Percentiles rank a stretch among this genome's conserved stretches.
These are phyloP conservation scores for Ageneiosus marmoratus DNA, from an alignment of 2,113 vertebrate genomes.

Conservation along the genomic window DNA sequence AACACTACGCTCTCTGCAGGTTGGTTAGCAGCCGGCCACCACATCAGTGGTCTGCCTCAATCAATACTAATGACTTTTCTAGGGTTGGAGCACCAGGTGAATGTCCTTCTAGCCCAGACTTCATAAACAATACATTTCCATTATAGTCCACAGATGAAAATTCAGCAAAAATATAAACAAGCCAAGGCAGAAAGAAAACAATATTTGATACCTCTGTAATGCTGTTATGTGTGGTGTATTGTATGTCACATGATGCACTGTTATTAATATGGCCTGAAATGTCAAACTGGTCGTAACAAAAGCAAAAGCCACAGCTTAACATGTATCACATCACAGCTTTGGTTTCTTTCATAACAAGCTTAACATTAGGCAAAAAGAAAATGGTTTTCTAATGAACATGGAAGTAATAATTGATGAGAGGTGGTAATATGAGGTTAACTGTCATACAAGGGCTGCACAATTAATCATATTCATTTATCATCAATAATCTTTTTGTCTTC, in stretches of 20 bases:
- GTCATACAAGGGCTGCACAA: not conserved
- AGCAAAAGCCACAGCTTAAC: not conserved
- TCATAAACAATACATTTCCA: constrained; percentile 76
- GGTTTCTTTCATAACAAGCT: not conserved
- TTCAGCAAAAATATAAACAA: constrained; percentile 40
- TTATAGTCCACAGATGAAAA: constrained; percentile 62
- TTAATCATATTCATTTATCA: not conserved
- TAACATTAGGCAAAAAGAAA: not conserved
- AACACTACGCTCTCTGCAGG: constrained; percentile 49
- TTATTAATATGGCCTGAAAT: constrained; percentile 25
- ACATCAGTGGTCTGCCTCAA: constrained; percentile 65
- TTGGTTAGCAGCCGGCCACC: constrained; percentile 60
- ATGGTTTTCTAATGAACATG: not conserved
- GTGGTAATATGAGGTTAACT: not conserved
- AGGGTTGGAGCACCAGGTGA: constrained; percentile 58
- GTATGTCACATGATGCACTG: constrained; percentile 14
- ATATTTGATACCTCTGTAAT: constrained; percentile 49
- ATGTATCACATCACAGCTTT: not conserved
- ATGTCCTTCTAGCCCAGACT: constrained; percentile 66
- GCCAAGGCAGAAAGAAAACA: constrained; percentile 33
- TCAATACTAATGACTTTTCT: constrained; percentile 77
- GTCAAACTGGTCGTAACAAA: constrained; percentile 25
- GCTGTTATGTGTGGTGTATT: constrained; percentile 38
- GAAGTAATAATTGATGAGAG: not conserved
- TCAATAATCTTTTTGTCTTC: not conserved